phyloP scores from a whole-genome alignment of 2,888 invertebrate species.

The Melitaea athalia region DNA sequence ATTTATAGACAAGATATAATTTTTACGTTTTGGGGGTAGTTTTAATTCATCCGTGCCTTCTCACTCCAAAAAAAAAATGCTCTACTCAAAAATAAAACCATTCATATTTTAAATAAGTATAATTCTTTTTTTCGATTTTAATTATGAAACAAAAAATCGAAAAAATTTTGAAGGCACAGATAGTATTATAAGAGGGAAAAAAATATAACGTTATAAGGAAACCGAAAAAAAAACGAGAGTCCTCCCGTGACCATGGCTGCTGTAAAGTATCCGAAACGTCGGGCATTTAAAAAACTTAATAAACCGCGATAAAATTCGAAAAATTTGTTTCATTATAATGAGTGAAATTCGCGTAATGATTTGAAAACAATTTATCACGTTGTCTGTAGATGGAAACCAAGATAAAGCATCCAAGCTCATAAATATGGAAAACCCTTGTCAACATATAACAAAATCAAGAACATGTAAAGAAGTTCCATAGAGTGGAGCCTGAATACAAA shows the following conservation, averaged over 20 bases:
- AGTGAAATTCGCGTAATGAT: too few species aligned
- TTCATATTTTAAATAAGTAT: too few species aligned
- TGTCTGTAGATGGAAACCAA: constrained; percentile 36
- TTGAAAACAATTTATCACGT: background rate
- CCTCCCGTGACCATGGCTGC: too few species aligned
- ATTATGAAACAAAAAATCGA: background rate
- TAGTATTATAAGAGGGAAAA: background rate
- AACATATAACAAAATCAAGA: constrained; percentile 1
- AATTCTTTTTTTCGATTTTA: background rate
- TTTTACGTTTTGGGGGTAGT: background rate
- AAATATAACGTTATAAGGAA: background rate
- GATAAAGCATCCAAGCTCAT: constrained; percentile 39
- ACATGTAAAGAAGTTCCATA: constrained; percentile 10
- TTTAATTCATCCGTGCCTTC: background rate
- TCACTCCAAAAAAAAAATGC: too few species aligned
- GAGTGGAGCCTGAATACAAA: constrained; percentile 33
- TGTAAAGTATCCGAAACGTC: too few species aligned
- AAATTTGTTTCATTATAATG: too few species aligned
- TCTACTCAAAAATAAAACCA: too few species aligned
- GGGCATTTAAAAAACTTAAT: too few species aligned
- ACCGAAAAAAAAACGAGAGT: background rate
- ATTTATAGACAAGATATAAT: constrained; percentile 30
- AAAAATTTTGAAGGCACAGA: background rate
- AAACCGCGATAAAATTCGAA: too few species aligned
- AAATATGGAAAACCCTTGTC: constrained; percentile 13